These are phyloP conservation scores for Anabacerthia variegaticeps DNA, from an alignment of 2,797 vertebrate genomes.

Conservation along the genomic window DNA sequence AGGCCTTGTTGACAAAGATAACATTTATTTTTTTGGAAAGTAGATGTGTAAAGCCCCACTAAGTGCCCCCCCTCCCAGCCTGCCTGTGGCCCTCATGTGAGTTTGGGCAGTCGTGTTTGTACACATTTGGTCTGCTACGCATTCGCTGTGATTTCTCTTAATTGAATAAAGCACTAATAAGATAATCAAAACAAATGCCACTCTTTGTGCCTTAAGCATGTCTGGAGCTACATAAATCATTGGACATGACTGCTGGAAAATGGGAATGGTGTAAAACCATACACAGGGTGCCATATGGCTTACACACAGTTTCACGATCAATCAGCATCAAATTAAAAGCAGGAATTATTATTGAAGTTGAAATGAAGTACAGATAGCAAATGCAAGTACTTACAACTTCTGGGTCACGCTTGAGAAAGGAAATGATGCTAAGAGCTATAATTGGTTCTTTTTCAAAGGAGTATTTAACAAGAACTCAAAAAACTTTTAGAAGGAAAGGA, in stretches of 20 bases:
- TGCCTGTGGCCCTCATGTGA: background rate
- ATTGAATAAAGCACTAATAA: conserved; percentile 70
- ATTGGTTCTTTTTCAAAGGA: conserved; percentile 2
- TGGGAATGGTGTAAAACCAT: conserved; percentile 2
- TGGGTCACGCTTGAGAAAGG: conserved; percentile 58
- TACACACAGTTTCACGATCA: conserved; percentile 14
- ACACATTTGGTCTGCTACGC: conserved; percentile 31
- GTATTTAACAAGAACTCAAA: background rate
- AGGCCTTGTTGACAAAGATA: conserved; percentile 5
- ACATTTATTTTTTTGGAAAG: background rate
- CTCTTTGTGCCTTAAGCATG: conserved; percentile 6
- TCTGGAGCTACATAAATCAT: conserved; percentile 63
- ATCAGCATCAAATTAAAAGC: conserved; percentile 68
- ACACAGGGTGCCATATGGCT: conserved; percentile 22
- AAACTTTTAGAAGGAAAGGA: background rate
- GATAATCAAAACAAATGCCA: conserved; percentile 70
- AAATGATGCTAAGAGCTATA: conserved; percentile 60
- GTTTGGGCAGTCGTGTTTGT: conserved; percentile 12
- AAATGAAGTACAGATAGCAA: conserved; percentile 64
- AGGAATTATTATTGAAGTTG: conserved; percentile 51
- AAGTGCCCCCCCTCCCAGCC: background rate
- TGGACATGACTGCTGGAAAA: conserved; percentile 48
- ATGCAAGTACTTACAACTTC: conserved; percentile 42
- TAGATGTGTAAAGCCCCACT: conserved; percentile 22
- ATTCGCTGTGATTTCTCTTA: conserved; percentile 55